Base-by-base conservation (phyloP, 2,113 vertebrate species). In the Petrocephalus zakoni region DNA sequence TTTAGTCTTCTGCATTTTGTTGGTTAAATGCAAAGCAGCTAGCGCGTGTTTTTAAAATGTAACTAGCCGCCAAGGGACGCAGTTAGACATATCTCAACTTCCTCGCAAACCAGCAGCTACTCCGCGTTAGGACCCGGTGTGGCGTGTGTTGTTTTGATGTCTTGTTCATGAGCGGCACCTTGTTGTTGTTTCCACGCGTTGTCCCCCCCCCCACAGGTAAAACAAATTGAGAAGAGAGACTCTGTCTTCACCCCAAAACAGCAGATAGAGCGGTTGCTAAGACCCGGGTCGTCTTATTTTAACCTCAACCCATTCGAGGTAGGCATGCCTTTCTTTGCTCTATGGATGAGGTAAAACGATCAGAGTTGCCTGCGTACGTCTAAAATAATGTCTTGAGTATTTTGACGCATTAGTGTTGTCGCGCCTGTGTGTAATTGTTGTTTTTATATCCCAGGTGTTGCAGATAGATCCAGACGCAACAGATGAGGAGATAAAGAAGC, bases 221-320 rank as follows among this genome's bases (percentile, higher is more conserved):
- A 99, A 90, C 98, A 99, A 90, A 99, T 99, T 89, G 98, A 99
- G 92, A 99, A 98, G 92, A 95, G 98, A 91, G 98, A 99, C 91
- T 99, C 98, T 0, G 98, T 99, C 90, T 92, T 99, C 78, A 99
- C 98, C 0, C 97, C 97, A 22, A 99, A 99, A 95, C 99, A 99
- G 92, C 98, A 99, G 90, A 99, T 99, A 86, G 98, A 99, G 87
- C 95, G 98, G 86, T 94, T 99, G 89, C 98, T 97, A 49, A 94
- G 98, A 92, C 98, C 98, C 89, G 98, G 98, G 61, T 91, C 97
- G 0, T 98, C 98, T 4, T 99, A 99, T 93, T 99, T 99, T 93
- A 99, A 99, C 91, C 92, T 99, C 86, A 99, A 99, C 90, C 98
- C 98, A 0, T 99, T 98, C 93, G 98, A 99, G 96, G 98, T 98